Conservation (phyloP, 2,113 vertebrate species). For the Phrynosoma platyrhinos region DNA sequence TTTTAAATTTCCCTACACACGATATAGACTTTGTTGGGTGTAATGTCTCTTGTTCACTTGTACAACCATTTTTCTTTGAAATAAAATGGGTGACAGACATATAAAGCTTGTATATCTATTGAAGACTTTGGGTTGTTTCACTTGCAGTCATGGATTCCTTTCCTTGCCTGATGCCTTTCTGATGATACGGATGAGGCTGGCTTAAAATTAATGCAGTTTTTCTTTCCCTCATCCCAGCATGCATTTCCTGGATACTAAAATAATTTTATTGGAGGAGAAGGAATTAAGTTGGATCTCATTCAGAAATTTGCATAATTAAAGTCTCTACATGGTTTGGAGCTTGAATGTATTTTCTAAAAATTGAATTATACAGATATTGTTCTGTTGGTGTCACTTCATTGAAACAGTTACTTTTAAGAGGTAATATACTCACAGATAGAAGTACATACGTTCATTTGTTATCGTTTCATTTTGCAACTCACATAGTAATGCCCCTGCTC, state of each 20-base stretch:
- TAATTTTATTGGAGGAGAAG: constrained; percentile 31
- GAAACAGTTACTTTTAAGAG: background rate
- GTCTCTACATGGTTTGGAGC: background rate
- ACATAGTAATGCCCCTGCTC: background rate
- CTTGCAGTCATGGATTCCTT: constrained; percentile 34
- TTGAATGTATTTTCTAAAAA: background rate
- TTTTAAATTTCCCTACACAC: no score
- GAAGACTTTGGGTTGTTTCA: constrained; percentile 62
- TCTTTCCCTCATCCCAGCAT: accelerated
- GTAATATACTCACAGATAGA: background rate
- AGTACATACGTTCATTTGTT: background rate
- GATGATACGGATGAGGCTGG: constrained; percentile 35
- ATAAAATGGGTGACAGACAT: constrained; percentile 64
- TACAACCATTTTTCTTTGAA: background rate
- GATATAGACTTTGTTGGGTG: background rate
- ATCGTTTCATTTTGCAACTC: constrained; percentile 12
- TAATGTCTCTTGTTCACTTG: accelerated
- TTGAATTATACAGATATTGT: background rate
- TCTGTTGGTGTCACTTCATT: background rate
- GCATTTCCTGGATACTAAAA: constrained; percentile 53
- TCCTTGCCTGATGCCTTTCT: constrained; percentile 51
- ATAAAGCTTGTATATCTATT: constrained; percentile 31
- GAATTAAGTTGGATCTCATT: background rate
- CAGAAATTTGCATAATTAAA: background rate
- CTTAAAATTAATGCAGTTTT: accelerated